phyloP scores from a whole-genome alignment of 2,888 invertebrate species.

The Euclidia mi region DNA sequence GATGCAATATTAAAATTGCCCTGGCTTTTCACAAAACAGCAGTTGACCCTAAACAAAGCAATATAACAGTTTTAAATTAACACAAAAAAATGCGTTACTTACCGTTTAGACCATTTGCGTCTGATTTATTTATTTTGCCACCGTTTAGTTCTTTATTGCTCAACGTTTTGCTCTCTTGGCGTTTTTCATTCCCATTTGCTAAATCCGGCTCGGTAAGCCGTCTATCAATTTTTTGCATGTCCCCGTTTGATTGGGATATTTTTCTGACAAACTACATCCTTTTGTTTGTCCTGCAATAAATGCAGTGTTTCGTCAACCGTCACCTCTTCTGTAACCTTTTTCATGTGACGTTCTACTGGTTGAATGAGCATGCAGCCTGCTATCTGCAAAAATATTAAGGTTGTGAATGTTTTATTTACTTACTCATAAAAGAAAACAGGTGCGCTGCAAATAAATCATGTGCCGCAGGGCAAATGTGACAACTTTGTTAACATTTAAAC shows the following conservation, averaged over 20 bases:
- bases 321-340: slow-evolving; percentile 78
- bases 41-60: slow-evolving; percentile 11
- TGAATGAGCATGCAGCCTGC: slow-evolving; percentile 90
- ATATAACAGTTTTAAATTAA: slow-evolving; percentile 28
- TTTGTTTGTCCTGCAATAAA: slow-evolving; percentile 73
- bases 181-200: slow-evolving; percentile 52
- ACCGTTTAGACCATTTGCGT: slow-evolving; percentile 67
- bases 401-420: not conserved
- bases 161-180: slow-evolving; percentile 54
- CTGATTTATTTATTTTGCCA: slow-evolving; percentile 56
- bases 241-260: slow-evolving; percentile 63
- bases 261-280: slow-evolving; percentile 70
- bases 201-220: slow-evolving; percentile 54
- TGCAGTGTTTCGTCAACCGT: slow-evolving; percentile 76
- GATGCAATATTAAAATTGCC: no score
- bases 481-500: no score
- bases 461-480: no score
- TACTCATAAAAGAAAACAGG: no score
- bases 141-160: slow-evolving; percentile 68
- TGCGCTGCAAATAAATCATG: no score
- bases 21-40: not conserved
- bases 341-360: slow-evolving; percentile 90
- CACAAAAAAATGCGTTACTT: slow-evolving; percentile 38
- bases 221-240: slow-evolving; percentile 52
- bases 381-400: slow-evolving; percentile 73